These are phyloP conservation scores for Linnaemya tessellans DNA, from an alignment of 2,888 invertebrate species.

Conservation along the genomic window DNA sequence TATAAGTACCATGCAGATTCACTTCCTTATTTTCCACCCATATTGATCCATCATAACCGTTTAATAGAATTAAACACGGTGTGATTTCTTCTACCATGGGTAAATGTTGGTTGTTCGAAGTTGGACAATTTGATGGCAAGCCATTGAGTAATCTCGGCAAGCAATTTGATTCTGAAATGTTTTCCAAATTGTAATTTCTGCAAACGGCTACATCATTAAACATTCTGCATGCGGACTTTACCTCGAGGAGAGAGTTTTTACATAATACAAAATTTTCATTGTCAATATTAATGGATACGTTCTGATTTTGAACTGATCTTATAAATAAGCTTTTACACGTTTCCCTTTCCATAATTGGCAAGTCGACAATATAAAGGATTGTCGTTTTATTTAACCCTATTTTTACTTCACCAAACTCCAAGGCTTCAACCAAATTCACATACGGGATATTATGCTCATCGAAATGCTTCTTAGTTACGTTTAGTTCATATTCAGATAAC, in stretches of 20 bases:
- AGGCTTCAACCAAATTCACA: slow-evolving; percentile 68
- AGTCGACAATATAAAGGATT: slow-evolving; percentile 64
- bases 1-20: too few relatives aligned
- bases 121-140: slow-evolving; percentile 4
- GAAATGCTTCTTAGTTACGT: slow-evolving; percentile 48
- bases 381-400: slow-evolving; percentile 54
- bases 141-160: slow-evolving; percentile 9
- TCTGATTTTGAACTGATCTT: slow-evolving; percentile 19
- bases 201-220: slow-evolving; percentile 29
- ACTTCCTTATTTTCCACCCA: background rate
- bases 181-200: slow-evolving; percentile 1
- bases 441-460: slow-evolving; percentile 67
- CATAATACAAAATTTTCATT: slow-evolving; percentile 8
- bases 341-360: slow-evolving; percentile 63
- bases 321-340: slow-evolving; percentile 11
- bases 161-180: slow-evolving; percentile 1
- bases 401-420: slow-evolving; percentile 71
- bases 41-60: slow-evolving; percentile 5
- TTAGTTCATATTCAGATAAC: slow-evolving; percentile 61
- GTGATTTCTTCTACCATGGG: slow-evolving; percentile 5
- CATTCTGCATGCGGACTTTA: background rate
- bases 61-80: background rate
- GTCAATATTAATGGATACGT: slow-evolving; percentile 5
- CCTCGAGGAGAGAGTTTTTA: slow-evolving; percentile 14
- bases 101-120: slow-evolving; percentile 20